These are phyloP conservation scores for Haliclona indistincta DNA, from an alignment of 37 sponge, comb jelly and placozoan species.

Conservation along the genomic window DNA sequence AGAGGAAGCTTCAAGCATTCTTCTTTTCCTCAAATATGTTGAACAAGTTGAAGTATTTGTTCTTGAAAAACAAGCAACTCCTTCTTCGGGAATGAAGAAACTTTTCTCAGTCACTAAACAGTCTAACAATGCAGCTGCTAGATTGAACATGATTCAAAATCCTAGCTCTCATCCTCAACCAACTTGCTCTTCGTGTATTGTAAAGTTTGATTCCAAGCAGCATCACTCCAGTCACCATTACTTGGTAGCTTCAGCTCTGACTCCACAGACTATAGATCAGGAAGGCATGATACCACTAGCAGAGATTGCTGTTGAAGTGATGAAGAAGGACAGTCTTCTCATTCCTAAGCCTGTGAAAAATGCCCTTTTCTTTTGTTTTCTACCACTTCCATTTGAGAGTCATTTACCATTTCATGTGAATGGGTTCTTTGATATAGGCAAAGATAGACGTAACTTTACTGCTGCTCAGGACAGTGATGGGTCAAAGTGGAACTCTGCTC, in stretches of 20 bases:
- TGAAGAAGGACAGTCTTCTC: background rate
- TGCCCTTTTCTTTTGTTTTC: conserved; percentile 55
- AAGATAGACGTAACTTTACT: conserved; percentile 42
- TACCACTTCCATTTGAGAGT: conserved; percentile 51
- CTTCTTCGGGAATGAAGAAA: background rate
- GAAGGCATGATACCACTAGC: conserved; percentile 29
- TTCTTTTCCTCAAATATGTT: conserved; percentile 64
- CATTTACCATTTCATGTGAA: conserved; percentile 47
- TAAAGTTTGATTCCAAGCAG: background rate
- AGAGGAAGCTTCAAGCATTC: conserved; percentile 26
- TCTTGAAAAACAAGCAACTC: conserved; percentile 1
- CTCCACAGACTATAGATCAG: background rate
- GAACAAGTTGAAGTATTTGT: conserved; percentile 43
- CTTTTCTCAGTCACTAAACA: background rate
- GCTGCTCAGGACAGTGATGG: conserved; percentile 6
- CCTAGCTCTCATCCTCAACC: background rate
- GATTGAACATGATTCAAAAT: background rate
- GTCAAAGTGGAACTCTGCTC: conserved; percentile 49
- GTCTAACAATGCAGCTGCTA: background rate
- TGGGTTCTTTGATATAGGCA: conserved; percentile 65
- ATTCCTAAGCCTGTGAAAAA: background rate
- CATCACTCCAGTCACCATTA: background rate
- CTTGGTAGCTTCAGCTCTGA: conserved; percentile 24
- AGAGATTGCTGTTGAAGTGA: conserved; percentile 9
- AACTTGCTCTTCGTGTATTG: background rate